phyloP scores from a whole-genome alignment of 2,797 vertebrate species.

The Prionace glauca region DNA sequence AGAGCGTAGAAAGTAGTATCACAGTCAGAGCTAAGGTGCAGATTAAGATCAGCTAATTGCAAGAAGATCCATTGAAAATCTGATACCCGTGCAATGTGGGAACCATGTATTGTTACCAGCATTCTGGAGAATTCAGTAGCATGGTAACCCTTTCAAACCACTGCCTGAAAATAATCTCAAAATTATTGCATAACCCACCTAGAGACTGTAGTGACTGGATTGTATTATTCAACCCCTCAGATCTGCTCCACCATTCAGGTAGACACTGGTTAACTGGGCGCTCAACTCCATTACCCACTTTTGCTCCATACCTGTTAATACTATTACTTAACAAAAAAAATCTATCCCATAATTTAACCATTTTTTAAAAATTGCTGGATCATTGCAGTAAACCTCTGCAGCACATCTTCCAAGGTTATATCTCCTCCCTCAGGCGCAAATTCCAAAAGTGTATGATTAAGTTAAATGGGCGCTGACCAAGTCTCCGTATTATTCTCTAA shows the following conservation, averaged over 20 bases:
- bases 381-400: neutral
- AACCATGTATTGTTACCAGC: neutral
- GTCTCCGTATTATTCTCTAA: neutral
- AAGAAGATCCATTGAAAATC: no score
- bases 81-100: neutral
- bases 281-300: neutral
- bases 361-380: neutral
- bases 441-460: neutral
- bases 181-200: neutral
- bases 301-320: neutral
- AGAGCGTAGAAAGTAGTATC: no score
- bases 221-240: neutral
- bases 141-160: neutral
- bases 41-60: no score
- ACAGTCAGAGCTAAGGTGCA: no score
- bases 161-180: neutral
- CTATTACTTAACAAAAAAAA: neutral
- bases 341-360: neutral
- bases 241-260: neutral
- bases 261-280: no score
- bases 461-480: neutral
- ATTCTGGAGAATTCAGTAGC: neutral
- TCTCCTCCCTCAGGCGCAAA: neutral
- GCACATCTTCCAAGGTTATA: neutral
- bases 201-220: no score